A percentile compares a stretch with the other conserved stretches of the same genome.
phyloP scores from a whole-genome alignment of 1,140 invertebrate species.

The Andricus grossulariae region DNA sequence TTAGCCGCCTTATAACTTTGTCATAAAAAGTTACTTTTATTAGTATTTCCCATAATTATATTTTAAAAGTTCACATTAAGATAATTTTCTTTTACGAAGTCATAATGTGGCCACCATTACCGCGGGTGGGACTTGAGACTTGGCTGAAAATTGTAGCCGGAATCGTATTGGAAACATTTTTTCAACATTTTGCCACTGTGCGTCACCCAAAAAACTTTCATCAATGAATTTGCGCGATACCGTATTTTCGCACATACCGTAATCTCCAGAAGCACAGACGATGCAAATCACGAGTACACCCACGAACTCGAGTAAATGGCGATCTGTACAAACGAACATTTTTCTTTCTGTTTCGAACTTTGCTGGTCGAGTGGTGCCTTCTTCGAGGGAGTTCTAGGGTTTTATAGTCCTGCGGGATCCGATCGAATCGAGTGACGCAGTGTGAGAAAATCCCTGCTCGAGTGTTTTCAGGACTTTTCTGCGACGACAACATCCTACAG shows the following conservation, averaged over 20 bases:
- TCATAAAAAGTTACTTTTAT: too few relatives aligned
- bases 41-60: too few relatives aligned
- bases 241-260: constrained; percentile 55
- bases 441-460: background rate
- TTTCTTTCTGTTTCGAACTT: constrained; percentile 42
- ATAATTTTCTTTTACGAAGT: too few relatives aligned
- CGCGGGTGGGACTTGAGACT: too few relatives aligned
- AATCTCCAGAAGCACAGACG: constrained; percentile 52
- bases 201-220: too few relatives aligned
- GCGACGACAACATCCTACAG: constrained; percentile 29
- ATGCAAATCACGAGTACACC: constrained; percentile 51
- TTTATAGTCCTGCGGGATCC: constrained; percentile 56
- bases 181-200: too few relatives aligned
- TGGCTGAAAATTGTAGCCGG: too few relatives aligned
- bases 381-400: constrained; percentile 26
- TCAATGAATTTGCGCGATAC: background rate
- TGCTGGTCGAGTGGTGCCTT: constrained; percentile 51
- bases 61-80: too few relatives aligned
- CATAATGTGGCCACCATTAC: too few relatives aligned
- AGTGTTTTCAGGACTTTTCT: constrained; percentile 32
- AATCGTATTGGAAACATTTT: too few relatives aligned
- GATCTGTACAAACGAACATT: constrained; percentile 41
- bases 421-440: constrained; percentile 10
- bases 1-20: too few relatives aligned
- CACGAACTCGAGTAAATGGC: constrained; percentile 34